These are phyloP conservation scores for Oedothorax gibbosus DNA, from an alignment of 1,140 invertebrate genomes.

Conservation along the genomic window DNA sequence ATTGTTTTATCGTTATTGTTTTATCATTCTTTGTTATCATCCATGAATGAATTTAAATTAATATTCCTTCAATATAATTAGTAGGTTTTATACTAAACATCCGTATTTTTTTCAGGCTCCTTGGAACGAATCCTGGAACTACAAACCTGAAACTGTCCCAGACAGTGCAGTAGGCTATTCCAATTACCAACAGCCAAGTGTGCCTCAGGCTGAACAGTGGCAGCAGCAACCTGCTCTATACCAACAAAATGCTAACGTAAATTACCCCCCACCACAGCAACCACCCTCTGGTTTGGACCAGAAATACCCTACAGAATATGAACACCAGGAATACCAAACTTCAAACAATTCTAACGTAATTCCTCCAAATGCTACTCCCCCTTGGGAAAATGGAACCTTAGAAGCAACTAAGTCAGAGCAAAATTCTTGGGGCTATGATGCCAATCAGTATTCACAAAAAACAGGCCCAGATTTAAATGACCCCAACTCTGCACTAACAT, in stretches of 20 bases:
- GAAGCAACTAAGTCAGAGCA: constrained; percentile 29
- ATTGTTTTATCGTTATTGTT: no score
- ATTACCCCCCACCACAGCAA: constrained; percentile 13
- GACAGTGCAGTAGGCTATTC: not conserved
- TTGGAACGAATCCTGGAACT: constrained; percentile 22
- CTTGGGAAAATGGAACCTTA: constrained; percentile 43
- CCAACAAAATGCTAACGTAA: constrained; percentile 26
- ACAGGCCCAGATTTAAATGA: constrained; percentile 19
- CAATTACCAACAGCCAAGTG: constrained; percentile 25
- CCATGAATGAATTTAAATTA: no score
- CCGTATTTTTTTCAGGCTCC: constrained; percentile 3
- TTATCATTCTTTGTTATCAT: no score
- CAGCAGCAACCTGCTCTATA: constrained; percentile 29
- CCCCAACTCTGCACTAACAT: not conserved
- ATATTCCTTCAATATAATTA: no score
- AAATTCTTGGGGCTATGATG: constrained; percentile 32
- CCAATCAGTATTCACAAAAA: constrained; percentile 36
- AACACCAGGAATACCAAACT: not conserved
- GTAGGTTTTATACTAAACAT: not conserved
- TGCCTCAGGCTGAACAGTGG: constrained; percentile 17
- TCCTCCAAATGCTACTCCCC: not conserved
- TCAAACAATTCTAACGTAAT: constrained; percentile 24
- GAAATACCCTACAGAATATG: constrained; percentile 1
- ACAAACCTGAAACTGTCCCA: constrained; percentile 5
- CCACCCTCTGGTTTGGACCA: not conserved